A percentile compares a stretch with the other conserved stretches of the same genome.
Conservation (phyloP, 2,888 invertebrate species). For the Tineola bisselliella region DNA sequence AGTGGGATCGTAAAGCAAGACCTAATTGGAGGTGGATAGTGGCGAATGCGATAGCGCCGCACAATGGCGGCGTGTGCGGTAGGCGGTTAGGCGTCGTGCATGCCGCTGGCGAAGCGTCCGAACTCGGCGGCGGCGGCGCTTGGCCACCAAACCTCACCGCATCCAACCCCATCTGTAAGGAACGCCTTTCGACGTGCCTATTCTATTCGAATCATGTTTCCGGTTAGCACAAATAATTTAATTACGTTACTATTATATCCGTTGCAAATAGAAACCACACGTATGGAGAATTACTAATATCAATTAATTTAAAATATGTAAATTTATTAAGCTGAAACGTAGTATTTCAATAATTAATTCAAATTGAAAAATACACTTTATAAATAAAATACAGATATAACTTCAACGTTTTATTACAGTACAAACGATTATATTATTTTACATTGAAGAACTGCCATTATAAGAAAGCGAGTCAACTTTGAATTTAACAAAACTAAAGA, state of each 20-base stretch:
- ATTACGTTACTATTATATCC: neutral
- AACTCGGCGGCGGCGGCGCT: constrained; percentile 25
- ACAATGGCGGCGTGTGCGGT: constrained; percentile 54
- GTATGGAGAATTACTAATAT: too few relatives aligned
- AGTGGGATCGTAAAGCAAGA: constrained; percentile 38
- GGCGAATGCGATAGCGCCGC: constrained; percentile 30
- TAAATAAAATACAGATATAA: neutral
- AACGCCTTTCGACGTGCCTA: neutral
- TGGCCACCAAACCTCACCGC: constrained; percentile 35
- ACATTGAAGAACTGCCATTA: neutral
- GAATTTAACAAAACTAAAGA: constrained; percentile 34
- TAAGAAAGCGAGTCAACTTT: constrained; percentile 1
- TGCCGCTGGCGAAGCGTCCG: constrained; percentile 33
- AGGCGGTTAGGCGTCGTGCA: constrained; percentile 51
- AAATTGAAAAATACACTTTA: too few relatives aligned
- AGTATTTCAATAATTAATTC: too few relatives aligned
- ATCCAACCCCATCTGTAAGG: constrained; percentile 22
- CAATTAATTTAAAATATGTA: too few relatives aligned
- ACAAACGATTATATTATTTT: neutral
- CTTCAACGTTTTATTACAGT: too few relatives aligned
- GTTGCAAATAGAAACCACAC: neutral
- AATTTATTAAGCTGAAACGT: too few relatives aligned
- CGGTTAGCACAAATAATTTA: neutral
- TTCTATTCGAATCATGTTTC: constrained; percentile 24
- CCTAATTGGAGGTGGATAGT: constrained; percentile 42